phyloP scores from a whole-genome alignment of 1,140 invertebrate genomes.

The Drosophila takahashii region DNA sequence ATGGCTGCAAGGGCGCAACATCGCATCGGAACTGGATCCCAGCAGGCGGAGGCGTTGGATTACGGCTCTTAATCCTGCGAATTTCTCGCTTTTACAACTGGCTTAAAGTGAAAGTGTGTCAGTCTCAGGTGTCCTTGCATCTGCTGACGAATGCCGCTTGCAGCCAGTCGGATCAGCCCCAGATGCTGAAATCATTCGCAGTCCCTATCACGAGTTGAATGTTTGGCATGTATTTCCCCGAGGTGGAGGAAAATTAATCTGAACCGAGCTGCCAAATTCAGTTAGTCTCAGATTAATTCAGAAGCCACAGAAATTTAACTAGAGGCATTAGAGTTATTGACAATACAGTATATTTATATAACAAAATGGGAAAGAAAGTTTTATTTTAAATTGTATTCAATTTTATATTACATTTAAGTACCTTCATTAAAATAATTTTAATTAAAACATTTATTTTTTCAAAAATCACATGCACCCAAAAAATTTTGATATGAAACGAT shows the following conservation, averaged over 20 bases:
- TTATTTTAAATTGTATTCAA: too few species aligned
- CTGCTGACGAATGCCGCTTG: conserved; percentile 33
- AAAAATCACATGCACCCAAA: too few species aligned
- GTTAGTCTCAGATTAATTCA: neutral
- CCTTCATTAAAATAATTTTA: too few species aligned
- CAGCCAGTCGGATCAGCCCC: conserved; percentile 10
- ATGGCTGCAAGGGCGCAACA: conserved; percentile 23
- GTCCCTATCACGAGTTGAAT: conserved; percentile 16
- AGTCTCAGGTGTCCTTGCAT: conserved; percentile 49
- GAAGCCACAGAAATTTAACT: neutral
- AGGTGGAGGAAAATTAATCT: neutral
- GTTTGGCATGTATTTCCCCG: conserved; percentile 14
- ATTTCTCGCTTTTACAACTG: conserved; percentile 54
- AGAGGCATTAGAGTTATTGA: too few species aligned
- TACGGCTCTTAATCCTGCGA: conserved; percentile 52
- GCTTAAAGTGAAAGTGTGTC: conserved; percentile 52
- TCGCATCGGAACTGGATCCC: conserved; percentile 3
- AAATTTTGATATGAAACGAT: too few species aligned
- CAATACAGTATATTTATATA: too few species aligned
- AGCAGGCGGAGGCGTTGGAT: conserved; percentile 30
- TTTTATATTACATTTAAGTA: too few species aligned
- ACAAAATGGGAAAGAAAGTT: too few species aligned
- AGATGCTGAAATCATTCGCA: conserved; percentile 38
- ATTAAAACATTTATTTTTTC: too few species aligned
- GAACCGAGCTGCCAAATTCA: conserved; percentile 1